Percentiles rank a stretch among this genome's conserved stretches.
Evolutionary conservation across 2,113 vertebrate species (phyloP).

Genomic region (Ochotona princeps): DNA sequence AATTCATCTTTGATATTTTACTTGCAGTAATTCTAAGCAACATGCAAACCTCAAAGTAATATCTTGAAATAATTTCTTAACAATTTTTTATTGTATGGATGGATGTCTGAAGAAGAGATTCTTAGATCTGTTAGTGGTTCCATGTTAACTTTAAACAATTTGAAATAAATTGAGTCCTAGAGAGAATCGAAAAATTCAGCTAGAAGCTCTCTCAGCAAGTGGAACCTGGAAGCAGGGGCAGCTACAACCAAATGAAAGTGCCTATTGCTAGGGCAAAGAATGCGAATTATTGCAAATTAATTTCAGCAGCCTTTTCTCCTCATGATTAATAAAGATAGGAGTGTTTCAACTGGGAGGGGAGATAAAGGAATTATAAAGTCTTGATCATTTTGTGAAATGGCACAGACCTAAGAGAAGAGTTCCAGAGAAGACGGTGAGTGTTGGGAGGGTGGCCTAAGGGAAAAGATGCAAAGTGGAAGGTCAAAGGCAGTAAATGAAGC

Average conservation of each 20-base stretch:
- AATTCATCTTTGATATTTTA: constrained; percentile 31
- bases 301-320: not conserved
- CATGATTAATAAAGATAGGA: not conserved
- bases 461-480: not conserved
- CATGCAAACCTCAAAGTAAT: not conserved
- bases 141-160: not conserved
- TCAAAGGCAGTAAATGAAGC: not conserved
- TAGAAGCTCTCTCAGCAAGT: not conserved
- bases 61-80: constrained; percentile 32
- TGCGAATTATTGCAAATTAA: not conserved
- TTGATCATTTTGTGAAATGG: not conserved
- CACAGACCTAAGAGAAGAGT: not conserved
- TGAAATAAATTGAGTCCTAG: not conserved
- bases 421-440: not conserved
- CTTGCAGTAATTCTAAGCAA: constrained; percentile 12
- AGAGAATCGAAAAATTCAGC: not conserved
- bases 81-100: not conserved
- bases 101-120: not conserved
- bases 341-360: not conserved
- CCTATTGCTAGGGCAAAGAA: not conserved
- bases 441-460: not conserved
- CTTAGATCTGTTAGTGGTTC: not conserved
- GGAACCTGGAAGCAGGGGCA: not conserved
- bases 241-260: not conserved
- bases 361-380: not conserved